Evolutionary conservation across 2,888 invertebrate species (phyloP).

Genomic region (Macaria notata): DNA sequence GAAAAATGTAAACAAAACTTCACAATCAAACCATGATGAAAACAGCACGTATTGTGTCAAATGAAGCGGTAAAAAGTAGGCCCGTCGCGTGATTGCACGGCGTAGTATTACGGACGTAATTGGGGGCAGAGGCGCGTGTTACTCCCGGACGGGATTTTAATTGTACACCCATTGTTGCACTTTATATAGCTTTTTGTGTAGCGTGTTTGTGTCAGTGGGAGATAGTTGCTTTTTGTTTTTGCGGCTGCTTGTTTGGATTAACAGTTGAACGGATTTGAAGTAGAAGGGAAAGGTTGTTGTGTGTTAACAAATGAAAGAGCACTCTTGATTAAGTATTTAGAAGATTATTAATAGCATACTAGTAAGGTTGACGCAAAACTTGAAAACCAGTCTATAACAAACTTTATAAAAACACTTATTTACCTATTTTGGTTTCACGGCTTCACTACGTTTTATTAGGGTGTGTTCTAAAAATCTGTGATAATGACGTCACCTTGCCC

Average conservation of each 20-base stretch:
- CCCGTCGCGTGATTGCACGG: conserved; percentile 18
- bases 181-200: conserved; percentile 1
- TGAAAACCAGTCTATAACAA: too few relatives aligned
- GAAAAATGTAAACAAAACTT: background rate
- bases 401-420: too few relatives aligned
- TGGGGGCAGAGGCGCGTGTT: conserved; percentile 18
- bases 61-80: conserved; percentile 10
- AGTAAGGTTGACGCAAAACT: too few relatives aligned
- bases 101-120: conserved; percentile 2
- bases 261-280: too few relatives aligned
- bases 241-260: background rate
- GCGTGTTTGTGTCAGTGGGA: conserved; percentile 6
- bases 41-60: conserved; percentile 8
- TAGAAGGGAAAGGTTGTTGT: too few relatives aligned
- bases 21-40: background rate
- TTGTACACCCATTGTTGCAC: conserved; percentile 16
- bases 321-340: too few relatives aligned
- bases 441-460: too few relatives aligned
- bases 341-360: too few relatives aligned
- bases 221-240: background rate
- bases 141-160: conserved; percentile 14
- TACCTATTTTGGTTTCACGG: too few relatives aligned
- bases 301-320: too few relatives aligned
- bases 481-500: too few relatives aligned
- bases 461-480: too few relatives aligned